Percentiles rank a stretch among this genome's conserved stretches.
Conservation (phyloP, 2,113 vertebrate genomes). For the Rhegmatorhina hoffmannsi region DNA sequence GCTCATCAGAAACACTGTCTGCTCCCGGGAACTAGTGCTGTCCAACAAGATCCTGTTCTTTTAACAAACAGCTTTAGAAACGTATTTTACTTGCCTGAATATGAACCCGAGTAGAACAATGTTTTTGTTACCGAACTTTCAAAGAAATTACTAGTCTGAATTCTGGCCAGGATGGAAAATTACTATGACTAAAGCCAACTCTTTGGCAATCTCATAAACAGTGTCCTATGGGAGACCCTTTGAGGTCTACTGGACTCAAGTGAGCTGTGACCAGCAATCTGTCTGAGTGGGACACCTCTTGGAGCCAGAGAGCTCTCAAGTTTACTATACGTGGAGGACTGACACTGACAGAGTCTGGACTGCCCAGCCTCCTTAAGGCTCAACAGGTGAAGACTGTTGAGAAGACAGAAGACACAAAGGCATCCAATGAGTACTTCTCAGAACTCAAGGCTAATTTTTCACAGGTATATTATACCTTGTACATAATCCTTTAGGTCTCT, state of each 20-base stretch:
- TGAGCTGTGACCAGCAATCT: not conserved
- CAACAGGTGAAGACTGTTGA: not conserved
- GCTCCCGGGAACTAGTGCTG: not conserved
- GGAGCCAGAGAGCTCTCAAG: not conserved
- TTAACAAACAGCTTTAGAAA: not conserved
- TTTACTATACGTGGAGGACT: not conserved
- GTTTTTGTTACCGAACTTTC: not conserved
- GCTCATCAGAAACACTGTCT: not conserved
- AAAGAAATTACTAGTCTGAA: not conserved
- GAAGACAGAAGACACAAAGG: not conserved
- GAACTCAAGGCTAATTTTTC: not conserved
- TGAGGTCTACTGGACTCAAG: not conserved
- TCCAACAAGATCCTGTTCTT: not conserved
- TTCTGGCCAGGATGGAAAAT: not conserved
- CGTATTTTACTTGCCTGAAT: not conserved
- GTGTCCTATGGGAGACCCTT: not conserved
- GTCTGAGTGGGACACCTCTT: not conserved
- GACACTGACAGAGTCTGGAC: not conserved
- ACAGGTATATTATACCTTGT: not conserved
- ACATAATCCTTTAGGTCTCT: not conserved
- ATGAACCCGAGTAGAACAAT: not conserved
- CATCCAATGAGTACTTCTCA: not conserved
- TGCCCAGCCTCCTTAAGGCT: not conserved
- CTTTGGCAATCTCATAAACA: not conserved
- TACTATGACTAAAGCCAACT: not conserved